Percentiles rank a stretch among this genome's conserved stretches.
phyloP scores from a whole-genome alignment of 2,797 vertebrate species.

The Paramormyrops hopkinsi region DNA sequence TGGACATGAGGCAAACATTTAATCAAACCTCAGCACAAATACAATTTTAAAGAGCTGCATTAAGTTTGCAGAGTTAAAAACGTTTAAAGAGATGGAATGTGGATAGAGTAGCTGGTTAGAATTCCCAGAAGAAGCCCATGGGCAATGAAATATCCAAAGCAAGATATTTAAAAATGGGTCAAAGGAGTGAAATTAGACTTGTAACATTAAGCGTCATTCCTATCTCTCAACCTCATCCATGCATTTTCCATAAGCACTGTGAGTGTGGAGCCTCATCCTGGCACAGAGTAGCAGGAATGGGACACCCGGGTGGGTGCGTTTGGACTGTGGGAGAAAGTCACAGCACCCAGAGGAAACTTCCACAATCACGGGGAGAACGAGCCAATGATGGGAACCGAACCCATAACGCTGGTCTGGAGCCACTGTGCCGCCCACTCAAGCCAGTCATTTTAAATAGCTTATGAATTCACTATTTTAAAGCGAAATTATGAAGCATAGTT shows the following conservation, averaged over 20 bases:
- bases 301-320: neutral
- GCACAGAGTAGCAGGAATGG: neutral
- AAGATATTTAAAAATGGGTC: neutral
- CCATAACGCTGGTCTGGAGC: neutral
- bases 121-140: neutral
- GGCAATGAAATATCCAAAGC: neutral
- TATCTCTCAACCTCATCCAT: neutral
- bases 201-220: neutral
- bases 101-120: neutral
- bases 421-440: neutral
- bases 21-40: neutral
- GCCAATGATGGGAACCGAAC: neutral
- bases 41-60: neutral
- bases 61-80: neutral
- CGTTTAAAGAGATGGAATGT: neutral
- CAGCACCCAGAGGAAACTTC: neutral
- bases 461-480: neutral
- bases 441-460: neutral
- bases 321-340: neutral
- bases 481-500: neutral
- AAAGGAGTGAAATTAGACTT: neutral
- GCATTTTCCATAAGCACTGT: neutral
- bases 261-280: neutral
- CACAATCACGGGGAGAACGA: neutral
- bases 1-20: neutral